Evolutionary conservation across 2,113 vertebrate genomes (phyloP).

Genomic region (Eubucco bourcierii): DNA sequence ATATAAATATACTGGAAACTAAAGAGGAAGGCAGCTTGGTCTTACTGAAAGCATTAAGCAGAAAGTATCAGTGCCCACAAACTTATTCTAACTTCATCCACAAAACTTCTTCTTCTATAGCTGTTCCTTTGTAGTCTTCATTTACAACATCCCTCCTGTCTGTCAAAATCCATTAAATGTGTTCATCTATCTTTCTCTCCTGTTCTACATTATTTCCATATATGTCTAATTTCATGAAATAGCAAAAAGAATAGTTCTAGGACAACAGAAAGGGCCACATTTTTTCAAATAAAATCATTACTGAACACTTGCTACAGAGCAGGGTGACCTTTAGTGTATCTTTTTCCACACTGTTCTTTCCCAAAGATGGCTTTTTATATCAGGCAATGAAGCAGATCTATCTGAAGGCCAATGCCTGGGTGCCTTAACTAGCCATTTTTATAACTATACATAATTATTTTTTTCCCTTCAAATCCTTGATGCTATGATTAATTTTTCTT

Average conservation of each 20-base stretch:
- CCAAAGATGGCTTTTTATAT: neutral
- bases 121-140: neutral
- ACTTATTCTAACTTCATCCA: neutral
- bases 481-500: neutral
- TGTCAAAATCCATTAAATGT: neutral
- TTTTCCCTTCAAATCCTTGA: neutral
- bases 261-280: neutral
- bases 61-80: neutral
- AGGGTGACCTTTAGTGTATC: neutral
- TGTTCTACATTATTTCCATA: neutral
- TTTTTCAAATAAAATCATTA: neutral
- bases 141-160: neutral
- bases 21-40: neutral
- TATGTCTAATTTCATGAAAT: neutral
- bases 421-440: neutral
- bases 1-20: neutral
- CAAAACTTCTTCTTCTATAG: neutral
- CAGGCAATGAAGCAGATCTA: neutral
- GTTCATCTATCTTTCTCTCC: rapidly evolving
- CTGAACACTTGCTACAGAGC: neutral
- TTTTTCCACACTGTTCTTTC: neutral
- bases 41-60: neutral
- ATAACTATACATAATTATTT: neutral
- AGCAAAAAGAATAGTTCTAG: neutral
- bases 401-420: too few relatives aligned